Evolutionary conservation across 2,888 invertebrate genomes (phyloP).

Genomic region (Macrosiphum euphorbiae): DNA sequence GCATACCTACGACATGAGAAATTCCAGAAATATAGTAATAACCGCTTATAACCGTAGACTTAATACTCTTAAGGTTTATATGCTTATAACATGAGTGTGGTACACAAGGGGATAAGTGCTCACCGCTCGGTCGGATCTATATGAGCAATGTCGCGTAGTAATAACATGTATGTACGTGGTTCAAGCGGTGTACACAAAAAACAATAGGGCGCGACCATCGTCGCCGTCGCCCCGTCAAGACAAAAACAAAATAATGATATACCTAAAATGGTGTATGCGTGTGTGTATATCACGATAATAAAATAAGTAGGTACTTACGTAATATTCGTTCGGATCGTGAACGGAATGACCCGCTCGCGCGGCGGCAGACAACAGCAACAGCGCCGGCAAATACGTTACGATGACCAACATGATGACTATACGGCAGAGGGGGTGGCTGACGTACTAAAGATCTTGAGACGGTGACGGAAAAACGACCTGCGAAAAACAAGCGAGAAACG

Average conservation of each 20-base stretch:
- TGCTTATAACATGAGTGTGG: not conserved
- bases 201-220: constrained; percentile 47
- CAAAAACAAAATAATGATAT: constrained; percentile 3
- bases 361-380: constrained; percentile 30
- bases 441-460: not conserved
- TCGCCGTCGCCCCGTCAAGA: not conserved
- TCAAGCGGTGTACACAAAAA: not conserved
- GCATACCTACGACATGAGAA: not conserved
- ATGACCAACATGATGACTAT: constrained; percentile 38
- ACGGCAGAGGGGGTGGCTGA: not conserved
- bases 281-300: not conserved
- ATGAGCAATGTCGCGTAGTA: not conserved
- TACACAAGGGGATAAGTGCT: not conserved
- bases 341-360: constrained; percentile 54
- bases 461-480: not conserved
- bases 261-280: not conserved
- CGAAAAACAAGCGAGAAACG: not conserved
- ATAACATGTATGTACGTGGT: not conserved
- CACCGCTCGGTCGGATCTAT: not conserved
- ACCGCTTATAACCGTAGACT: not conserved
- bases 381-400: constrained; percentile 45
- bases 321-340: constrained; percentile 57
- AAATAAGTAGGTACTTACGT: constrained; percentile 46
- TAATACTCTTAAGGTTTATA: not conserved
- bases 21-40: not conserved